These are phyloP conservation scores for Elephas maximus DNA, from an alignment of 2,113 vertebrate genomes.

Conservation along the genomic window DNA sequence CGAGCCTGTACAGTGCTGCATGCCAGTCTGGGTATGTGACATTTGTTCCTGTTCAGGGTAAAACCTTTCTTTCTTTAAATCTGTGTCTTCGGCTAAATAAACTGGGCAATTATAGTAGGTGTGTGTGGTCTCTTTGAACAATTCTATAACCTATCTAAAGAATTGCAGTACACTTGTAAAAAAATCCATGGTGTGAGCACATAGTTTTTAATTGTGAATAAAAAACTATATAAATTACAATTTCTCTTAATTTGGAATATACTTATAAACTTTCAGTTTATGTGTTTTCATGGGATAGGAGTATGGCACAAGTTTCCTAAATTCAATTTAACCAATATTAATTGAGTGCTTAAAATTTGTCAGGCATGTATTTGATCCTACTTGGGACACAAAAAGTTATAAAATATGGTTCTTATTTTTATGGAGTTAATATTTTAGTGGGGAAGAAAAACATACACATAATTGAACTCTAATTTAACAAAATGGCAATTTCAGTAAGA, in stretches of 20 bases:
- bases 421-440: slow-evolving; percentile 27
- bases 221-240: background rate
- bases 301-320: background rate
- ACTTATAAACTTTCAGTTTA: background rate
- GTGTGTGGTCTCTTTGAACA: background rate
- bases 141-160: background rate
- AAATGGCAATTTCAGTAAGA: slow-evolving; percentile 16
- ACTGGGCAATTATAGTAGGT: background rate
- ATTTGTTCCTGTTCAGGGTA: background rate
- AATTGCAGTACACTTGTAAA: background rate
- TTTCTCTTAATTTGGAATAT: background rate
- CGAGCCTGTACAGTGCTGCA: too few species aligned
- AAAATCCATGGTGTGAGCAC: background rate
- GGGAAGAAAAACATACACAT: background rate
- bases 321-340: background rate
- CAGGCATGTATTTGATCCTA: background rate
- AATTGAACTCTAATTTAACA: background rate
- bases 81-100: background rate
- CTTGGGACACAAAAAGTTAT: background rate
- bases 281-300: background rate
- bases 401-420: background rate
- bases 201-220: background rate
- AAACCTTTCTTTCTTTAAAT: background rate
- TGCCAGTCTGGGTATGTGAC: background rate
- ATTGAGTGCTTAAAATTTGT: background rate